phyloP scores from a whole-genome alignment of 2,888 invertebrate genomes.

The Andrena fulva region DNA sequence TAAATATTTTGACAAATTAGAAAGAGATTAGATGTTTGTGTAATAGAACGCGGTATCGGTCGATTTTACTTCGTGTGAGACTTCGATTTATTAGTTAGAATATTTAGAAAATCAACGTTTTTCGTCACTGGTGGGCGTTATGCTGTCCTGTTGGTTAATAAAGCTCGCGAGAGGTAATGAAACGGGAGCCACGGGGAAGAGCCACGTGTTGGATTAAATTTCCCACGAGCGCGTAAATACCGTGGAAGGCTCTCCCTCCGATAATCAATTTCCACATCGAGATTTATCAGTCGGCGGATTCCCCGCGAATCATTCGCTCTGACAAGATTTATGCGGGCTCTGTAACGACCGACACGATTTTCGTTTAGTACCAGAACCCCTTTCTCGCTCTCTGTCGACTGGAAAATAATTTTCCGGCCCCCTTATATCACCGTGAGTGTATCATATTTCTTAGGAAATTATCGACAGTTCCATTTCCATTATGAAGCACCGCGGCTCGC shows the following conservation, averaged over 20 bases:
- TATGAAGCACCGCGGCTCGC: conserved; percentile 23
- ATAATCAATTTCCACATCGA: conserved; percentile 66
- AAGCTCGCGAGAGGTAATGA: not conserved
- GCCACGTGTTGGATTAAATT: not conserved
- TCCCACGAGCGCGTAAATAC: conserved; percentile 8
- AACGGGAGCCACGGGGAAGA: not conserved
- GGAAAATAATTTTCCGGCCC: conserved; percentile 56
- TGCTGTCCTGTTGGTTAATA: not conserved
- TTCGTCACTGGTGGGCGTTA: not conserved
- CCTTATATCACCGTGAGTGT: conserved; percentile 39
- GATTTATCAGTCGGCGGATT: conserved; percentile 62
- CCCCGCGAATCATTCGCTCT: conserved; percentile 59
- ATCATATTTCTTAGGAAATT: conserved; percentile 46
- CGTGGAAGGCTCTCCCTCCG: conserved; percentile 40
- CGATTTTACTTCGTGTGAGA: no score
- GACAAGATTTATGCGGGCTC: conserved; percentile 62
- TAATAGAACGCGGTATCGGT: no score
- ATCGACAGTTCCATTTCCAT: conserved; percentile 51
- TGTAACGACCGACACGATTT: conserved; percentile 38
- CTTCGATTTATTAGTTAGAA: no score
- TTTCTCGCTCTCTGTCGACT: conserved; percentile 15
- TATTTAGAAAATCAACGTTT: no score
- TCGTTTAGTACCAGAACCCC: conserved; percentile 33
- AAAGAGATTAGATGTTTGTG: no score
- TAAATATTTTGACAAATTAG: no score